Evolutionary conservation across 2,113 vertebrate genomes (phyloP).

Genomic region (Chlamydotis undulata): DNA sequence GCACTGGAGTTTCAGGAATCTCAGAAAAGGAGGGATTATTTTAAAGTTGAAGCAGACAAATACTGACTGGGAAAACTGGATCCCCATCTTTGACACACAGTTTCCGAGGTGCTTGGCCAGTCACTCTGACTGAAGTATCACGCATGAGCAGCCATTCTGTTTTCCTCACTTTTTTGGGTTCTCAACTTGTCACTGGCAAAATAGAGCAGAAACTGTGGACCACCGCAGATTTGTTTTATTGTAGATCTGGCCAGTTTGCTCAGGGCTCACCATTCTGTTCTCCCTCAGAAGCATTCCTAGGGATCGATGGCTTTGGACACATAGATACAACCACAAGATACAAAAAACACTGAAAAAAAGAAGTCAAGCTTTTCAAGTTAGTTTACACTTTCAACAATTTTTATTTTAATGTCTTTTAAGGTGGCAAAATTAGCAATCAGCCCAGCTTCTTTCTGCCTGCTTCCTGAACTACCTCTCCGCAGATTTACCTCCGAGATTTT

Average conservation of each 20-base stretch:
- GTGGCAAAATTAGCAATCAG: background rate
- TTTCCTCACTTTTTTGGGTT: background rate
- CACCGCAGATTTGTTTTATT: background rate
- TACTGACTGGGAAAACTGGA: background rate
- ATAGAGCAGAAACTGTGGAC: background rate
- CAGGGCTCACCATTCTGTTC: background rate
- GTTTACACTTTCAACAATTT: background rate
- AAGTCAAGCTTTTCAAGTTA: background rate
- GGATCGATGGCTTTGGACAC: background rate
- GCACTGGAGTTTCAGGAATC: background rate
- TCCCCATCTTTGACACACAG: fast-evolving
- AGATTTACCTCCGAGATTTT: background rate
- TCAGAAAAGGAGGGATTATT: background rate
- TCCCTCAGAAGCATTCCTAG: background rate
- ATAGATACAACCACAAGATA: background rate
- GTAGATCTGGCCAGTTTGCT: background rate
- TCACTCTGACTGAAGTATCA: background rate
- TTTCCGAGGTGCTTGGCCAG: fast-evolving
- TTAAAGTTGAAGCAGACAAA: background rate
- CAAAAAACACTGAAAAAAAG: background rate
- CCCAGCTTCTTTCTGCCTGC: background rate
- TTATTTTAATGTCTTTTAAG: background rate
- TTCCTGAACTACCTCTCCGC: background rate
- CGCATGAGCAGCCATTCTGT: background rate
- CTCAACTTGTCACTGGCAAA: background rate